Conservation (phyloP, 1,140 invertebrate genomes). For the Linepithema humile region DNA sequence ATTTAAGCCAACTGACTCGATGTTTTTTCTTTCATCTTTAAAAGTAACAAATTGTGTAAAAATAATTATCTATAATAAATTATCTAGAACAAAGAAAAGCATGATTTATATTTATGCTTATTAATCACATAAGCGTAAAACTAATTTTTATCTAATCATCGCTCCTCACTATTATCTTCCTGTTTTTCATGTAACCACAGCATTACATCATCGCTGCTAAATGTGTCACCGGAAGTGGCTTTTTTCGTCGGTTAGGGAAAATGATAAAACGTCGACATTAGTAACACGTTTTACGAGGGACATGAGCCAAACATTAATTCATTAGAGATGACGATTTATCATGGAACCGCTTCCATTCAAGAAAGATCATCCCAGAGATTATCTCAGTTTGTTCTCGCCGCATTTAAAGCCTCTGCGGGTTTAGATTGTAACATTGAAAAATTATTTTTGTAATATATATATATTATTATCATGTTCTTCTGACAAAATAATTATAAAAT, state of each 20-base stretch:
- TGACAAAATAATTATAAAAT: no score
- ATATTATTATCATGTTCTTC: no score
- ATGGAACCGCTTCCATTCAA: neutral
- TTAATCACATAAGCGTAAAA: neutral
- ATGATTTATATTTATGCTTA: no score
- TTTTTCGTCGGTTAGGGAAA: constrained; percentile 38
- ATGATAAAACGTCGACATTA: constrained; percentile 55
- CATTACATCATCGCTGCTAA: constrained; percentile 26
- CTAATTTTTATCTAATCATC: constrained; percentile 50
- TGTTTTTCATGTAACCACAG: constrained; percentile 38
- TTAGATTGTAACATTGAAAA: no score
- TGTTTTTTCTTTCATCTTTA: no score
- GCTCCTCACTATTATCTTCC: neutral
- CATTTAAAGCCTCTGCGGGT: neutral
- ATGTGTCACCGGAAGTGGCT: constrained; percentile 55
- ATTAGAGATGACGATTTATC: neutral
- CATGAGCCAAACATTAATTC: constrained; percentile 19
- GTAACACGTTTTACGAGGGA: constrained; percentile 15
- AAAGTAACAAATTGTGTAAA: no score
- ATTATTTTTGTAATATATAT: no score
- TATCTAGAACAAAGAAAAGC: no score
- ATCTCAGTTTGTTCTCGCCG: neutral
- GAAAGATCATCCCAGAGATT: constrained; percentile 8
- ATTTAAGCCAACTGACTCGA: no score
- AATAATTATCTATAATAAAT: no score